phyloP scores from a whole-genome alignment of 92 coral and sea anemone species.

The Epizoanthus illoricatus region DNA sequence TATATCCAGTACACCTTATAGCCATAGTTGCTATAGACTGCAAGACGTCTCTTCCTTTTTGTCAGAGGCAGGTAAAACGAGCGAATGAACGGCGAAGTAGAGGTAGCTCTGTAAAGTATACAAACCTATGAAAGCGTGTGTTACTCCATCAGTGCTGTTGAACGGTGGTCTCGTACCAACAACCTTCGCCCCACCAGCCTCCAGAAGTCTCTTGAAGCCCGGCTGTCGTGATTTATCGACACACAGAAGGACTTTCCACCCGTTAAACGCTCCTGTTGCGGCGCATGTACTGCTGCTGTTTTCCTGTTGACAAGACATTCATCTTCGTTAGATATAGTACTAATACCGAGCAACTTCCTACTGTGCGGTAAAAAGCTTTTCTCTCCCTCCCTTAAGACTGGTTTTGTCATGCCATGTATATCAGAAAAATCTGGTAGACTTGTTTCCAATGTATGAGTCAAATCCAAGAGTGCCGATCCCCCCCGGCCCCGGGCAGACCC shows the following conservation, averaged over 20 bases:
- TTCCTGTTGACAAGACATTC: background rate
- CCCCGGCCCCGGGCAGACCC: too few species aligned
- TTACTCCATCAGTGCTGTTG: conserved; percentile 57
- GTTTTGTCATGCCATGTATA: too few species aligned
- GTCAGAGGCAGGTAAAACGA: too few species aligned
- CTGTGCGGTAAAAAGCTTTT: too few species aligned
- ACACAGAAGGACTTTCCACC: conserved; percentile 88
- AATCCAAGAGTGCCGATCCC: too few species aligned
- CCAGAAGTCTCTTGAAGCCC: conserved; percentile 81
- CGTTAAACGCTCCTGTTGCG: conserved; percentile 78
- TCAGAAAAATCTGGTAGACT: too few species aligned
- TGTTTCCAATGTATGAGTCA: too few species aligned
- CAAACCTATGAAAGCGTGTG: conserved; percentile 95
- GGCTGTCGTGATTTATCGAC: conserved; percentile 81
- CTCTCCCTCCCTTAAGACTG: too few species aligned
- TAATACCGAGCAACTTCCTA: too few species aligned
- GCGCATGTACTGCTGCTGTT: background rate
- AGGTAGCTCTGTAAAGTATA: background rate
- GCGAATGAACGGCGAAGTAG: background rate
- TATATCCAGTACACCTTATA: too few species aligned
- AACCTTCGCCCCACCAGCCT: conserved; percentile 96
- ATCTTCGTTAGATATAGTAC: background rate
- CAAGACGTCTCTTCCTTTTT: too few species aligned
- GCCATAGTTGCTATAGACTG: too few species aligned
- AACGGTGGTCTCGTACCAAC: conserved; percentile 78